These are phyloP conservation scores for Loxodonta africana DNA, from an alignment of 2,113 vertebrate species.

Conservation along the genomic window DNA sequence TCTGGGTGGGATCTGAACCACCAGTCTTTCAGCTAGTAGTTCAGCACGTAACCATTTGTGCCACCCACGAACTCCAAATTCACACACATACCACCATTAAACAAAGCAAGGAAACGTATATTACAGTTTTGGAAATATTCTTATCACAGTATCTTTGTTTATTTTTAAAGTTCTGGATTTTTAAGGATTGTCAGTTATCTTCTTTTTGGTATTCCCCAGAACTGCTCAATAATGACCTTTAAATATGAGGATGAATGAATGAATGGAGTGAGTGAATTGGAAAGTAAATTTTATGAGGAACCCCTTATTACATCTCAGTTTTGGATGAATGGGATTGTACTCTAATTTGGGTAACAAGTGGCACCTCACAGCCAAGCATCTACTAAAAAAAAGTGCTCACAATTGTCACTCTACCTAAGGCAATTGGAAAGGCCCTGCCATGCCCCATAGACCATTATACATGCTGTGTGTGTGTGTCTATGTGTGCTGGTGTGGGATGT, in stretches of 20 bases:
- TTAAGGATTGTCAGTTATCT: background rate
- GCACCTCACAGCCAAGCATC: background rate
- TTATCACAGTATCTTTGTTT: background rate
- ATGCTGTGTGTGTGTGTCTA: background rate
- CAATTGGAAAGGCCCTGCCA: background rate
- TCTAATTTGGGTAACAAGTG: background rate
- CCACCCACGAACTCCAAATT: background rate
- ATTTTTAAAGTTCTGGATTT: background rate
- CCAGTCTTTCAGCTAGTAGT: background rate
- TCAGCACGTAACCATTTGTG: background rate
- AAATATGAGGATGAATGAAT: background rate
- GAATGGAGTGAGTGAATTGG: background rate
- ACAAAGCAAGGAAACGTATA: conserved; percentile 19
- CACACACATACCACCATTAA: background rate
- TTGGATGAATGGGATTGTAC: background rate
- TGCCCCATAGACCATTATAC: background rate
- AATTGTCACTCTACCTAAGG: background rate
- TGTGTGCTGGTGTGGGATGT: background rate
- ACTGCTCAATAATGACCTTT: background rate
- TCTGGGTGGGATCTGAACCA: background rate
- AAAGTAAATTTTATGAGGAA: background rate
- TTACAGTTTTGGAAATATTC: conserved; percentile 19
- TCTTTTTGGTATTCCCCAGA: background rate
- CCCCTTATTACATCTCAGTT: background rate
- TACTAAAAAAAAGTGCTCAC: background rate